Evolutionary conservation across 2,888 invertebrate species (phyloP).

Genomic region (Masnerella sp.): DNA sequence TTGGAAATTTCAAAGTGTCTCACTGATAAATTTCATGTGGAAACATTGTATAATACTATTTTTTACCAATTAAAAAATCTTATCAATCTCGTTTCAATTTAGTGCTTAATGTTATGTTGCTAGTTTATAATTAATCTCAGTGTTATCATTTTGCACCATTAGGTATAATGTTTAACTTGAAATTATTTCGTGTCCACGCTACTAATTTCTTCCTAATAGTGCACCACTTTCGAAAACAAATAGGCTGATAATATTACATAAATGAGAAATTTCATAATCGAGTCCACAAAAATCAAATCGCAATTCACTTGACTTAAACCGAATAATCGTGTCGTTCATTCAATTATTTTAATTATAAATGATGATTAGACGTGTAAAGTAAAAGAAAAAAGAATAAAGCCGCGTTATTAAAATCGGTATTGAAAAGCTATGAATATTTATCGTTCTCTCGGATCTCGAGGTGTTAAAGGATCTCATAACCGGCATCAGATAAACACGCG

Average conservation of each 20-base stretch:
- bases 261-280: conserved; percentile 4
- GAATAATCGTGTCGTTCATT: background rate
- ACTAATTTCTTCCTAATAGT: conserved; percentile 18
- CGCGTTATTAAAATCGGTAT: conserved; percentile 17
- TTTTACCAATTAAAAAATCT: too few relatives aligned
- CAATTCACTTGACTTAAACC: too few relatives aligned
- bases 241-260: background rate
- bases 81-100: too few relatives aligned
- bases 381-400: too few relatives aligned
- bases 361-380: conserved; percentile 11
- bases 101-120: too few relatives aligned
- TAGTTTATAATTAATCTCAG: too few relatives aligned
- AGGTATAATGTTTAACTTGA: too few relatives aligned
- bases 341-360: conserved; percentile 11
- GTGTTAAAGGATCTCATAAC: conserved; percentile 17
- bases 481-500: conserved; percentile 10
- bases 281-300: background rate
- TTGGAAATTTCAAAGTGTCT: too few relatives aligned
- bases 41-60: too few relatives aligned
- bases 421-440: conserved; percentile 16
- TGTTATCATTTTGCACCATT: too few relatives aligned
- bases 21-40: too few relatives aligned
- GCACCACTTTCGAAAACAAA: conserved; percentile 2
- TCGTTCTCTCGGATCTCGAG: conserved; percentile 11
- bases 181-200: too few relatives aligned